Conservation (phyloP, 2,797 vertebrate species). For the Petrocephalus schoutedeni region DNA sequence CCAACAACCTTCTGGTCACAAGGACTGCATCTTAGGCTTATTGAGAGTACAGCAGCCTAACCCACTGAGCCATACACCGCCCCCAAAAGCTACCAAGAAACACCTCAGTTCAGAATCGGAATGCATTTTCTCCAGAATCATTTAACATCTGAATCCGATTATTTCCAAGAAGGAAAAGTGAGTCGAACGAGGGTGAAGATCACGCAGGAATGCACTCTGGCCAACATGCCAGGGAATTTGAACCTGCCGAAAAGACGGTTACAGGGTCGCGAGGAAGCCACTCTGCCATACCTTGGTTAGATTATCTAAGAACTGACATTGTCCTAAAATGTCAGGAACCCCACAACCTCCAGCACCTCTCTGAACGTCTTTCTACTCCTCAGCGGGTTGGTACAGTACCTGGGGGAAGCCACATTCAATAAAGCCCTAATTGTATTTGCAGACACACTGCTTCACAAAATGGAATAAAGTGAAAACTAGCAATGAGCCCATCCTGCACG, state of each 20-base stretch:
- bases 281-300: background rate
- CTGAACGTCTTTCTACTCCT: background rate
- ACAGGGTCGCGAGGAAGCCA: background rate
- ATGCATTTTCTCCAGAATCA: slow-evolving; percentile 37
- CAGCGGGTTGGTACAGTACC: background rate
- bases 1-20: background rate
- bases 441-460: background rate
- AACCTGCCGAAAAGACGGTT: background rate
- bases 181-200: slow-evolving; percentile 57
- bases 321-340: background rate
- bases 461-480: background rate
- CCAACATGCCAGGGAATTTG: background rate
- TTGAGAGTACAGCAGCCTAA: background rate
- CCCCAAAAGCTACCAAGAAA: slow-evolving; percentile 22
- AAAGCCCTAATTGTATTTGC: background rate
- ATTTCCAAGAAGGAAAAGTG: slow-evolving; percentile 50
- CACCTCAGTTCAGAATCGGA: slow-evolving; percentile 15
- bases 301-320: background rate
- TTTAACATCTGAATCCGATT: slow-evolving; percentile 43
- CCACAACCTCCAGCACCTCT: background rate
- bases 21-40: background rate
- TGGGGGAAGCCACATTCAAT: background rate
- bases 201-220: slow-evolving; percentile 50
- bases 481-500: background rate
- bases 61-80: background rate